These are phyloP conservation scores for Chionomys nivalis DNA, from an alignment of 2,113 vertebrate genomes.

Conservation along the genomic window DNA sequence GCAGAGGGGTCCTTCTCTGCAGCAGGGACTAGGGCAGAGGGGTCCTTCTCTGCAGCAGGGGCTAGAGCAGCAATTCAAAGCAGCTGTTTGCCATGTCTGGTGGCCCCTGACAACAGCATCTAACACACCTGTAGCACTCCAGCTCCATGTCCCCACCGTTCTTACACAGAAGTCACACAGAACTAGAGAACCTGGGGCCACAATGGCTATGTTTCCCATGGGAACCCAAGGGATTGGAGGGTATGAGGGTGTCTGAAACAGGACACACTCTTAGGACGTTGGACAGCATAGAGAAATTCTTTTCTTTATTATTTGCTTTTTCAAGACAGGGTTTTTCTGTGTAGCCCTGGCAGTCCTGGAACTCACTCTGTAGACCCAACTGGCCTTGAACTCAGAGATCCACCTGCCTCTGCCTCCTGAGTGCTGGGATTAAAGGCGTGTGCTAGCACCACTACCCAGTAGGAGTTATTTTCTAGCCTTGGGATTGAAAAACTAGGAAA, in stretches of 20 bases:
- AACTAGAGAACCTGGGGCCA: neutral
- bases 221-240: neutral
- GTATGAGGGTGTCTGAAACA: neutral
- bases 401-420: neutral
- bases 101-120: no score
- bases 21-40: neutral
- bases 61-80: neutral
- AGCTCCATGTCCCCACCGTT: neutral
- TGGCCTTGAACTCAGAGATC: neutral
- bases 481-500: neutral
- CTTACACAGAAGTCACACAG: neutral
- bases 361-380: neutral
- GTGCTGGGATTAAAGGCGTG: neutral
- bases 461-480: neutral
- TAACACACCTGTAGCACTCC: neutral
- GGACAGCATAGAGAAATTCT: neutral
- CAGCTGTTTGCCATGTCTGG: neutral
- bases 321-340: neutral
- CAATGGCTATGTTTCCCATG: neutral
- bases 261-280: neutral
- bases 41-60: neutral
- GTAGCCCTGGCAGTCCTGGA: neutral
- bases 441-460: neutral
- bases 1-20: no score
- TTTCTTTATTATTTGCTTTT: neutral